A percentile compares a stretch with the other conserved stretches of the same genome.
Conservation (phyloP, 2,113 vertebrate genomes). For the Vulpes ferrilata region DNA sequence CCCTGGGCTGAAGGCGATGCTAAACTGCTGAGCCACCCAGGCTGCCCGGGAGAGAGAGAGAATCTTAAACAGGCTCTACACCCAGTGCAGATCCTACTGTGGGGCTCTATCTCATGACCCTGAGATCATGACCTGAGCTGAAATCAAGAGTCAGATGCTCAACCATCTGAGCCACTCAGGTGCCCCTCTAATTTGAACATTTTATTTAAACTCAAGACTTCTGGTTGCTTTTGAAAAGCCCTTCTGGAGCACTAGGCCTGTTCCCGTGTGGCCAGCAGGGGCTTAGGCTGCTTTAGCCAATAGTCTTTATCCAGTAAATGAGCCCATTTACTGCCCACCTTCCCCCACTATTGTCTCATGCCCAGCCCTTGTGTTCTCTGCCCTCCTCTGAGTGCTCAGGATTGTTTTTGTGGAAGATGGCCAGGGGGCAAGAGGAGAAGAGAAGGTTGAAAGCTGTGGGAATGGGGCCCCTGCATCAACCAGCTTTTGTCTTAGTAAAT, state of each 20-base stretch:
- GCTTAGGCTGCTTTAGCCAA: neutral
- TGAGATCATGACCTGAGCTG: neutral
- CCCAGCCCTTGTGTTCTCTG: neutral
- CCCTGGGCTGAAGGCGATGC: too few relatives aligned
- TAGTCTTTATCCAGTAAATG: neutral
- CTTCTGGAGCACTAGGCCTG: neutral
- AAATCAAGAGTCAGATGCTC: neutral
- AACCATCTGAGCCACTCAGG: neutral
- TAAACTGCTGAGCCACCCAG: too few relatives aligned
- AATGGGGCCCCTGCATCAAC: neutral
- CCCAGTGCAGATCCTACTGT: neutral
- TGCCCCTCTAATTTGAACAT: neutral
- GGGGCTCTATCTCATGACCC: neutral
- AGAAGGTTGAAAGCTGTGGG: neutral
- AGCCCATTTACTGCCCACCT: neutral
- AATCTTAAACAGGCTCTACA: too few relatives aligned
- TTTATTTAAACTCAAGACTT: constrained; percentile 20
- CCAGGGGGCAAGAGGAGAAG: neutral
- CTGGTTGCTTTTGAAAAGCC: neutral
- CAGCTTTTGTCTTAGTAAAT: neutral
- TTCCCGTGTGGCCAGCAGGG: neutral
- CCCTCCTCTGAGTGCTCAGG: too few relatives aligned
- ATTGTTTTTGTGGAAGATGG: neutral
- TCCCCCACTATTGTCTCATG: neutral
- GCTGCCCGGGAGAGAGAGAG: too few relatives aligned